Conservation (phyloP, 2,888 invertebrate genomes). For the Cryptocephalus primarius region DNA sequence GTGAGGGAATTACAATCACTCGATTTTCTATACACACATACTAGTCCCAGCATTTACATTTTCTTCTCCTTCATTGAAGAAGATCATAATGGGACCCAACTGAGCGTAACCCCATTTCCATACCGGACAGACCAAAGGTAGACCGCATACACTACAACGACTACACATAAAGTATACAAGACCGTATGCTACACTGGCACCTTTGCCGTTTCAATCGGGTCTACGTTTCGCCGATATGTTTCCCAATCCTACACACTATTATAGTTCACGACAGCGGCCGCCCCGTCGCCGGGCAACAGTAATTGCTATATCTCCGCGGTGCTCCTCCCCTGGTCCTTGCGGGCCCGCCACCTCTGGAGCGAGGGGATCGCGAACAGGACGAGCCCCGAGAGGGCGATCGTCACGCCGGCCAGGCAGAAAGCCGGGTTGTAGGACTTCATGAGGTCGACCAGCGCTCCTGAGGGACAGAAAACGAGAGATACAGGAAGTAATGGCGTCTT, state of each 20-base stretch:
- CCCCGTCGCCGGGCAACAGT: constrained; percentile 6
- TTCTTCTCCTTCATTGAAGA: no score
- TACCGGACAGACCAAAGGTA: no score
- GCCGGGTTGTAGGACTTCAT: constrained; percentile 72
- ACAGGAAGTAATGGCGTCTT: neutral
- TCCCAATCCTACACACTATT: neutral
- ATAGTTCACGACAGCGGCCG: neutral
- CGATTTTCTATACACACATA: no score
- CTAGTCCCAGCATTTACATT: no score
- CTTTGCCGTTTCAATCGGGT: no score
- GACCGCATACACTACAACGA: no score
- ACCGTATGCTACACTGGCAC: no score
- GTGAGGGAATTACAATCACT: no score
- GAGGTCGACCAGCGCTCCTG: constrained; percentile 76
- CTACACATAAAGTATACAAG: no score
- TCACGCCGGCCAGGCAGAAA: constrained; percentile 77
- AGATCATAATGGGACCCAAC: no score
- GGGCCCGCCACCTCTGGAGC: constrained; percentile 43
- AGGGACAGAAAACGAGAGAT: constrained; percentile 18
- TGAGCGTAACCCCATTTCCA: no score
- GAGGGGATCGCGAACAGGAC: constrained; percentile 78
- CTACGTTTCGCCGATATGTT: no score
- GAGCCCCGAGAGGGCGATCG: constrained; percentile 76
- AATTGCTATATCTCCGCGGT: constrained; percentile 27
- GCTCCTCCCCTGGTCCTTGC: constrained; percentile 12